Conservation (phyloP, 2,797 vertebrate species). For the Apogon talboti region DNA sequence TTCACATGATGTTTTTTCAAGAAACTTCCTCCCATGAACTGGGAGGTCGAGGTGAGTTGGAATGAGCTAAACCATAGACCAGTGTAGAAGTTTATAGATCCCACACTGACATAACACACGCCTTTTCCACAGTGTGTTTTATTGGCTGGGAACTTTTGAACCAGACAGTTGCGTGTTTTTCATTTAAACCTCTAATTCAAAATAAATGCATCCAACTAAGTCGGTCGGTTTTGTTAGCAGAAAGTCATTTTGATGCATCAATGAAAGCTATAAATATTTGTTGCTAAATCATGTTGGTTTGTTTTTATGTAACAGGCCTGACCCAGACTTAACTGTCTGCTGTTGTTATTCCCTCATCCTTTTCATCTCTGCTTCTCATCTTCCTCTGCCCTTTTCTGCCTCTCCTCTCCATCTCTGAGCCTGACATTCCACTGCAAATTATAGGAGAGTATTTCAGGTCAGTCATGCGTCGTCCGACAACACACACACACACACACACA, state of each 20-base stretch:
- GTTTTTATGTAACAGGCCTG: slow-evolving; percentile 20
- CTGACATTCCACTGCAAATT: slow-evolving; percentile 75
- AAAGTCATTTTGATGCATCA: slow-evolving; percentile 7
- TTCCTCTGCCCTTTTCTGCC: slow-evolving; percentile 31
- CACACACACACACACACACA: slow-evolving; percentile 35
- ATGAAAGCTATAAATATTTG: slow-evolving; percentile 8
- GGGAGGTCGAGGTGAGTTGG: no score
- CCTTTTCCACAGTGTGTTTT: slow-evolving; percentile 2
- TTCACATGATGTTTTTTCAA: no score
- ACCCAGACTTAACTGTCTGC: slow-evolving; percentile 27
- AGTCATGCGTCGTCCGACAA: slow-evolving; percentile 33
- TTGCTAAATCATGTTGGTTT: slow-evolving; percentile 10
- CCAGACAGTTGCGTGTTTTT: slow-evolving; percentile 2
- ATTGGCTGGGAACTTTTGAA: slow-evolving; percentile 41
- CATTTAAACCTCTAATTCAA: slow-evolving; percentile 24
- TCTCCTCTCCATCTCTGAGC: slow-evolving; percentile 41
- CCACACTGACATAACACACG: not conserved
- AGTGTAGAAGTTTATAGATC: not conserved
- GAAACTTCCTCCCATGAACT: no score
- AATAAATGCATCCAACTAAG: slow-evolving; percentile 22
- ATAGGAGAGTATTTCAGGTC: slow-evolving; percentile 66
- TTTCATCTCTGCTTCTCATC: slow-evolving; percentile 52
- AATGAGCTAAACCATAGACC: not conserved
- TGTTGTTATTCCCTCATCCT: slow-evolving; percentile 31
- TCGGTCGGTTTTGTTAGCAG: slow-evolving; percentile 2